Evolutionary conservation across 2,888 invertebrate genomes (phyloP).

Genomic region (Brachypalpus laphriformis): DNA sequence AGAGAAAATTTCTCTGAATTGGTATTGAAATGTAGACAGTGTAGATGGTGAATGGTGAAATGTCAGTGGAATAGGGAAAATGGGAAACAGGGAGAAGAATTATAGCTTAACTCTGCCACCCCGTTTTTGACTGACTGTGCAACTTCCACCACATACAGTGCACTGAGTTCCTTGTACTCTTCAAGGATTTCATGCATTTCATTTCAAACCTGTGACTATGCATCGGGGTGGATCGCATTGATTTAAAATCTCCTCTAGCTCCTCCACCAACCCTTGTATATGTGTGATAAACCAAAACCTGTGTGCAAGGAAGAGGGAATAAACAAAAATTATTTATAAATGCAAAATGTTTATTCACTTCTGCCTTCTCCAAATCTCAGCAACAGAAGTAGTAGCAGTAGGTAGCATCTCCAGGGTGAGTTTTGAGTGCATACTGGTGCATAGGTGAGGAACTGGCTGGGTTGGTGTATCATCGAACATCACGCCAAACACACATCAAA

Average conservation of each 20-base stretch:
- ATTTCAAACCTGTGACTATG: constrained; percentile 32
- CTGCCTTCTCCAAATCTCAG: constrained; percentile 26
- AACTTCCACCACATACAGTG: constrained; percentile 5
- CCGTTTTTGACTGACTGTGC: neutral
- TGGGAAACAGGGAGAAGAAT: neutral
- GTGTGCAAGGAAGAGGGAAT: constrained; percentile 44
- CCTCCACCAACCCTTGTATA: neutral
- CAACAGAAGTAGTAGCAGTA: neutral
- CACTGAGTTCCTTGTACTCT: constrained; percentile 54
- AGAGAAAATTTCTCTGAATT: constrained; percentile 53
- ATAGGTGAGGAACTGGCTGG: constrained; percentile 43
- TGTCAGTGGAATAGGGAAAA: neutral
- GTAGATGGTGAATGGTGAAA: neutral
- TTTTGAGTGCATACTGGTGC: constrained; percentile 35
- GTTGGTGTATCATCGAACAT: constrained; percentile 55
- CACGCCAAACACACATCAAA: constrained; percentile 31
- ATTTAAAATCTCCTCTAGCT: constrained; percentile 51
- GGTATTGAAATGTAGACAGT: constrained; percentile 52
- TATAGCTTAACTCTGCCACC: constrained; percentile 19
- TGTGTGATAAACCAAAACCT: constrained; percentile 39
- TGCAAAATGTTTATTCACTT: constrained; percentile 71
- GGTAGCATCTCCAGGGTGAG: neutral
- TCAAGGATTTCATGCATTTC: constrained; percentile 62
- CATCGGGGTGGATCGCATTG: constrained; percentile 55
- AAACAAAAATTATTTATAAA: constrained; percentile 72